phyloP scores from a whole-genome alignment of 2,797 vertebrate genomes.

The Clamator glandarius region DNA sequence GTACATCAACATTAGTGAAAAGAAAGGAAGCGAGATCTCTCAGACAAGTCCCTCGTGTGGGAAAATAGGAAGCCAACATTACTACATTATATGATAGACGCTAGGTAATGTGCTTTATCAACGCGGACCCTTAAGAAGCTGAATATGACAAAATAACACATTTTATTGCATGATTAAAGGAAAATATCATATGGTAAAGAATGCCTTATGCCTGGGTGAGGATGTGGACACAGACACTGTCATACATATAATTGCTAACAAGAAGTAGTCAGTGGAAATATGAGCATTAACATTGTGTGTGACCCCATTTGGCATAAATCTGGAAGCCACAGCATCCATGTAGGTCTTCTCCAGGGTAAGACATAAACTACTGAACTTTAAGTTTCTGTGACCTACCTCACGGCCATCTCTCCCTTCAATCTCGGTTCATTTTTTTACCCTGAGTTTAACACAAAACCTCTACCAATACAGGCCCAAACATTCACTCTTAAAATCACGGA shows the following conservation, averaged over 20 bases:
- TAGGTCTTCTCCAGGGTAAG: neutral
- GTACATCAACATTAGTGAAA: neutral
- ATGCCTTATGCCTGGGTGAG: neutral
- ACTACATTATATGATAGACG: neutral
- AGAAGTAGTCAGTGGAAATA: neutral
- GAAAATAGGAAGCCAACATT: neutral
- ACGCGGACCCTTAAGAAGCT: neutral
- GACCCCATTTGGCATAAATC: neutral
- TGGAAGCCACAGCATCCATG: neutral
- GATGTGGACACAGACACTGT: neutral
- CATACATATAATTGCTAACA: neutral
- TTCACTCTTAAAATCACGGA: neutral
- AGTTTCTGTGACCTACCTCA: neutral
- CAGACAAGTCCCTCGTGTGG: neutral
- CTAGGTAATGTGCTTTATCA: neutral
- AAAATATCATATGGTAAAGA: neutral
- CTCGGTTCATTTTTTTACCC: neutral
- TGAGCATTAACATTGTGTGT: neutral
- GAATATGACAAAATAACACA: neutral
- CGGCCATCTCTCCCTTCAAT: neutral
- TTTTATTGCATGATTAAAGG: neutral
- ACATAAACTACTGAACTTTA: neutral
- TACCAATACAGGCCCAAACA: neutral
- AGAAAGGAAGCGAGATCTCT: neutral
- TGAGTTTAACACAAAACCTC: neutral